Evolutionary conservation across 2,113 vertebrate species (phyloP), one percentile per base, ranked within the genome.

Genomic region (Daphoenositta chrysoptera): DNA sequence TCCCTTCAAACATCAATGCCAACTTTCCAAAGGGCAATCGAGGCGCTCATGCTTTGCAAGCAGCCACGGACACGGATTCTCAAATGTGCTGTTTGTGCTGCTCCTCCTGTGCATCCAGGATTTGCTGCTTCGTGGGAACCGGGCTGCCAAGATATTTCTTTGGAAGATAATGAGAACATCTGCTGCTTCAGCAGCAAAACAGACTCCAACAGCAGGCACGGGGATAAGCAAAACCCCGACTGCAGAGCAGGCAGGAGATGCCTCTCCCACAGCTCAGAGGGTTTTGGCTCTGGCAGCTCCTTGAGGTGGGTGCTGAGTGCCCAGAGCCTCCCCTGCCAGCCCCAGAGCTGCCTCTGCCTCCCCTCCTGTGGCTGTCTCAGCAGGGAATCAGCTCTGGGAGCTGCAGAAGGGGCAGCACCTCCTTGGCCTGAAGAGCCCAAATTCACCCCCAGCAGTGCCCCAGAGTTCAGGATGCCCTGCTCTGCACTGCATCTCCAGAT

Each of bases 101-200:
- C 84, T 95, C 9, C 84, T 82, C 78, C 71, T 26, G 72, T 6
- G 50, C 82, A 66, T 11, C 87, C 93, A 86, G 93, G 82, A 80
- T 90, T 85, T 73, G 87, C 85, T 94, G 93, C 93, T 94, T 63
- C 0, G 22, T 70, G 85, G 93, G 66, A 84, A 68, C 71, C 4
- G 56, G 39, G 75, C 79, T 95, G 88, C 92, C 93, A 93, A 63
- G 82, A 54, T 22, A 40, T 63, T 64, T 95, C 84, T 94, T 91
- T 91, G 81, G 92, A 88, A 96, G 90, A 89, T 86, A 91, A 96
- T 81, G 92, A 83, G 92, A 96, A 96, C 92, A 96, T 90, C 92
- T 96, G 92, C 93, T 96, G 85, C 93, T 90, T 81, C 90, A 96
- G 82, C 93, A 96, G 94, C 92, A 81, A 47, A 93, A 85, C 70